Conservation (phyloP, 1,140 invertebrate species). For the Lerema accius region DNA sequence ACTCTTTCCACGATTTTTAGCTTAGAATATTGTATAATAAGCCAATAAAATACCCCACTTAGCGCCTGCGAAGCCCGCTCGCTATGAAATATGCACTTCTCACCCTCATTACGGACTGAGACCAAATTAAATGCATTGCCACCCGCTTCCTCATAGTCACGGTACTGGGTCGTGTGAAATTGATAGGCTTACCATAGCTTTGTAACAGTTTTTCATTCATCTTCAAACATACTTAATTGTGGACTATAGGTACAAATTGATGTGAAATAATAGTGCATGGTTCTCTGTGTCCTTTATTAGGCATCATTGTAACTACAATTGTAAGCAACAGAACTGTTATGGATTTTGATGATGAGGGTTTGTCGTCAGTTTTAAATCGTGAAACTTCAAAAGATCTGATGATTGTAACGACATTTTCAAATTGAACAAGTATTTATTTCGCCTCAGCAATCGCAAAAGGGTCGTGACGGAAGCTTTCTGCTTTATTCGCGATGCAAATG, state of each 20-base stretch:
- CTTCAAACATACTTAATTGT: too few species aligned
- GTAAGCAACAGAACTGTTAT: too few species aligned
- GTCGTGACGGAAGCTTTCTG: constrained; percentile 62
- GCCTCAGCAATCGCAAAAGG: constrained; percentile 62
- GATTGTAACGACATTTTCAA: constrained; percentile 39
- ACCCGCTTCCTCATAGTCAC: constrained; percentile 14
- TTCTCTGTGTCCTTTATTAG: too few species aligned
- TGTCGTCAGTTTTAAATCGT: neutral
- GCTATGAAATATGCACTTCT: constrained; percentile 77
- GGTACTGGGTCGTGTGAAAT: constrained; percentile 30
- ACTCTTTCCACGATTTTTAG: constrained; percentile 81
- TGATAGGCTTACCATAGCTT: constrained; percentile 6
- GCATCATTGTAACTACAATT: too few species aligned
- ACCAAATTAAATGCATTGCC: constrained; percentile 52
- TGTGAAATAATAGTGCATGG: too few species aligned
- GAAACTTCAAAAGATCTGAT: constrained; percentile 32
- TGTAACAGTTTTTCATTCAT: too few species aligned
- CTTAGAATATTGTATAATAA: constrained; percentile 83
- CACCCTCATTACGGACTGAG: constrained; percentile 59
- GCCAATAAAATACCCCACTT: constrained; percentile 81
- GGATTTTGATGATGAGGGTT: too few species aligned
- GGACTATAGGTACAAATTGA: too few species aligned
- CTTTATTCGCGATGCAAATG: constrained; percentile 62
- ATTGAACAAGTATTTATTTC: constrained; percentile 59
- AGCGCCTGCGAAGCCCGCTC: constrained; percentile 66